Base-by-base conservation (phyloP, 2,113 vertebrate genomes). In the Marmota monax region DNA sequence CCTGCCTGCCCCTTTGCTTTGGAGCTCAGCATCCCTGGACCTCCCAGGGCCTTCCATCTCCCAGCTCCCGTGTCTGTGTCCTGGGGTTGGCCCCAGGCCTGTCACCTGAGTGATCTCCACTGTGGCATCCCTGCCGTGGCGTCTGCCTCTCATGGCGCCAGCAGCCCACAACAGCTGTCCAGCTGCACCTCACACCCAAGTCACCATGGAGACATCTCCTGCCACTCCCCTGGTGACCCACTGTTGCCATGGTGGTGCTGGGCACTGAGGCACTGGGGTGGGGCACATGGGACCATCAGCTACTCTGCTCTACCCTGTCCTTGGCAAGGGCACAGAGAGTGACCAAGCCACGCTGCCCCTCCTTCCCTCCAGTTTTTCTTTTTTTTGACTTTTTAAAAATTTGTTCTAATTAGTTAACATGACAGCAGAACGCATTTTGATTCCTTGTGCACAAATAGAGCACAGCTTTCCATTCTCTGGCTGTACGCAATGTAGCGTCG, bases 111-210 rank as follows among this genome's bases (percentile, higher is more conserved):
- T 25, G 37, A 6, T 20, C 27, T 14, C 72, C 6, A 2, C 4
- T 17, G 23, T 2, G 37, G 13, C 4, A 0, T 11, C 78, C 4
- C 18, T 17, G 48, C 45, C 42, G 0, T 5, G 45, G 65, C 4
- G 2, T 9, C 69, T 32, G 4, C 45, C 45, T 45, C 45, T 45
- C 45, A 45, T 45, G 48, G 48, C 48, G 13, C 48, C 48, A 51
- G 48, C 5, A 11, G 0, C 6, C 29, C 76, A 34, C 9, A 51
- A 53, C 48, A 61, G 53, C 67, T 2, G 39, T 58, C 32, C 9
- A 37, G 6, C 65, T 53, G 10, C 22, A 12, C 87, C 42, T 77
- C 20, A 13, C 27, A 10, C 27, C 48, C 45, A 42, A 5, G 20
- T 42, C 80, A 18, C 56, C 37, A 9, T 32, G 45, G 76, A 32